phyloP scores from a whole-genome alignment of 1,140 invertebrate species.

The Trichonephila clavipes region DNA sequence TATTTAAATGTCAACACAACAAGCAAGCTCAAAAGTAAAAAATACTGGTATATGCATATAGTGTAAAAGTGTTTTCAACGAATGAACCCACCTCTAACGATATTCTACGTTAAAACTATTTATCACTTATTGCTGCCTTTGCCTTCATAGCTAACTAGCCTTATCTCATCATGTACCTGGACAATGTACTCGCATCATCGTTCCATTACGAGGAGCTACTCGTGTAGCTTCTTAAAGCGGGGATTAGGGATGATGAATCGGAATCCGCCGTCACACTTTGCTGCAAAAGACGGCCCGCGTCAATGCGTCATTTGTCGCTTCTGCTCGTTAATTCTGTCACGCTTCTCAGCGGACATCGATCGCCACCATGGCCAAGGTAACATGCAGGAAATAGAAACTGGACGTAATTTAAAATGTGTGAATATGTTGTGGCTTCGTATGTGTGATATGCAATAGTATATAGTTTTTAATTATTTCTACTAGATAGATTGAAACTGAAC shows the following conservation, averaged over 20 bases:
- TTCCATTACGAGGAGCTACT: not conserved
- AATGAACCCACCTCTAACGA: no score
- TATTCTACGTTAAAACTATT: no score
- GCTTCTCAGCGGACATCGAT: not conserved
- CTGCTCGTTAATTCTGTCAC: not conserved
- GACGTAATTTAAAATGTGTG: not conserved
- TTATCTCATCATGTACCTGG: not conserved
- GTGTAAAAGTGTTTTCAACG: no score
- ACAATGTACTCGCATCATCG: not conserved
- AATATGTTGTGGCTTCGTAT: no score
- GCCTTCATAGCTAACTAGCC: not conserved
- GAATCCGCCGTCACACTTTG: not conserved
- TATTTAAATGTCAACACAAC: no score
- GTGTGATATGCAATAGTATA: no score
- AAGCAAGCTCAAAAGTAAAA: no score
- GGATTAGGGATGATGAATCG: constrained; percentile 1
- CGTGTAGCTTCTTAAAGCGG: not conserved
- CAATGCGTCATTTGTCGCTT: not conserved
- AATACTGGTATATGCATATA: no score
- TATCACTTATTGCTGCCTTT: not conserved
- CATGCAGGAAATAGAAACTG: not conserved
- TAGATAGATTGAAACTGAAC: no score
- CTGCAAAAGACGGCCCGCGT: no score
- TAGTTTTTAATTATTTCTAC: no score
- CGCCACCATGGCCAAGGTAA: not conserved